Evolutionary conservation across 1,140 invertebrate genomes (phyloP).

Genomic region (Eueides isabella): DNA sequence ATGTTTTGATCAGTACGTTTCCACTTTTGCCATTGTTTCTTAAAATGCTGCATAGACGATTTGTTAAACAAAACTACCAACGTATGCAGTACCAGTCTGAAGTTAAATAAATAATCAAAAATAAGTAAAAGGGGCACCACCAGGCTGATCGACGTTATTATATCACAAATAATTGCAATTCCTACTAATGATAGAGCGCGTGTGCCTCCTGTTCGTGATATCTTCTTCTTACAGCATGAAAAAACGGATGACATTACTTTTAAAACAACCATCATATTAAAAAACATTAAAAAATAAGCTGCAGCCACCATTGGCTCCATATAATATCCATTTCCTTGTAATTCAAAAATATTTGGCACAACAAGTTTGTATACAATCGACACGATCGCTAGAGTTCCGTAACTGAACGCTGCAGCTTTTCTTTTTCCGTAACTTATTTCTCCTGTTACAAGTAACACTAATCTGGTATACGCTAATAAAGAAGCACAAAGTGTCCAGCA

Average conservation of each 20-base stretch:
- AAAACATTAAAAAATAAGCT: conserved; percentile 12
- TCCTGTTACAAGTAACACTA: conserved; percentile 32
- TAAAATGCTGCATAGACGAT: conserved; percentile 22
- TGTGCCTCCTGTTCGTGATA: conserved; percentile 15
- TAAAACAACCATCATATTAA: conserved; percentile 25
- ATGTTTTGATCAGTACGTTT: neutral
- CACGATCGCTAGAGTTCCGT: conserved; percentile 1
- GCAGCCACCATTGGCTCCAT: conserved; percentile 6
- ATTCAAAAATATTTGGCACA: conserved; percentile 2
- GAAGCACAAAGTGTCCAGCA: conserved; percentile 31
- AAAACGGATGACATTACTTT: conserved; percentile 17
- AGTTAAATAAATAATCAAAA: conserved; percentile 16
- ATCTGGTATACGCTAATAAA: conserved; percentile 31
- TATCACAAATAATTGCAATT: conserved; percentile 30
- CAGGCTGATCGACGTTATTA: conserved; percentile 8
- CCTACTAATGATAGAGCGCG: conserved; percentile 25
- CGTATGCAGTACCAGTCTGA: conserved; percentile 24
- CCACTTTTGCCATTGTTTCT: conserved; percentile 9
- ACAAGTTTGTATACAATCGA: conserved; percentile 5
- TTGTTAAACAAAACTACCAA: conserved; percentile 27
- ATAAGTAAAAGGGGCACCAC: neutral
- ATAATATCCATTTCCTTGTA: neutral
- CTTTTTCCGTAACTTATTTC: conserved; percentile 38
- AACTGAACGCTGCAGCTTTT: conserved; percentile 28
- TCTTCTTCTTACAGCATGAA: conserved; percentile 16